phyloP scores from a whole-genome alignment of 2,888 invertebrate genomes.

The Lydus trimaculatus region DNA sequence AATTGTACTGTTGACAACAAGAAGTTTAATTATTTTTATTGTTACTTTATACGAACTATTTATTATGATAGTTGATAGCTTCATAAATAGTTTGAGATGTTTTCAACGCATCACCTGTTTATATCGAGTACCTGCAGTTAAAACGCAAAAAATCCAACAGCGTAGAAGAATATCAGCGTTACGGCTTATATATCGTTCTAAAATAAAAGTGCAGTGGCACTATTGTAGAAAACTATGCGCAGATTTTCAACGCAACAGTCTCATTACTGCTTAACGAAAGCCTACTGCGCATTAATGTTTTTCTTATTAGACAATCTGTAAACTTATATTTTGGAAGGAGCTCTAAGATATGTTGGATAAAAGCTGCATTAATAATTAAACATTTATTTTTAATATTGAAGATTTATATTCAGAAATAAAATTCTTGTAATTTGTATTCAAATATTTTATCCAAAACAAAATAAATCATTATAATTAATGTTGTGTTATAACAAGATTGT shows the following conservation, averaged over 20 bases:
- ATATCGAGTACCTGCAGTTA: background rate
- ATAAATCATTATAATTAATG: conserved; percentile 1
- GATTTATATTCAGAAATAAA: background rate
- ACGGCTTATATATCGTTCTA: too few species aligned
- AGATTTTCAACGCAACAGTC: too few species aligned
- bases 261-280: too few species aligned
- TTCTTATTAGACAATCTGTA: too few species aligned
- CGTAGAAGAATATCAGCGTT: too few species aligned
- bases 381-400: background rate
- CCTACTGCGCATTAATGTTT: too few species aligned
- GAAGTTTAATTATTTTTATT: conserved; percentile 14
- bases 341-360: background rate
- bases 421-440: background rate
- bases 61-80: conserved; percentile 11
- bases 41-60: background rate
- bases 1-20: background rate
- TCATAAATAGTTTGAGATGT: conserved; percentile 3
- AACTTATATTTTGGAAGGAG: too few species aligned
- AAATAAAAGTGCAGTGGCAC: too few species aligned
- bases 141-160: background rate
- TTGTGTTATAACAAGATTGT: conserved; percentile 1
- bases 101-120: background rate
- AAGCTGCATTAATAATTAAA: background rate
- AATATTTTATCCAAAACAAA: background rate
- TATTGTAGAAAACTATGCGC: too few species aligned